Evolutionary conservation across 2,888 invertebrate species (phyloP).

Genomic region (Callimorpha dominula): DNA sequence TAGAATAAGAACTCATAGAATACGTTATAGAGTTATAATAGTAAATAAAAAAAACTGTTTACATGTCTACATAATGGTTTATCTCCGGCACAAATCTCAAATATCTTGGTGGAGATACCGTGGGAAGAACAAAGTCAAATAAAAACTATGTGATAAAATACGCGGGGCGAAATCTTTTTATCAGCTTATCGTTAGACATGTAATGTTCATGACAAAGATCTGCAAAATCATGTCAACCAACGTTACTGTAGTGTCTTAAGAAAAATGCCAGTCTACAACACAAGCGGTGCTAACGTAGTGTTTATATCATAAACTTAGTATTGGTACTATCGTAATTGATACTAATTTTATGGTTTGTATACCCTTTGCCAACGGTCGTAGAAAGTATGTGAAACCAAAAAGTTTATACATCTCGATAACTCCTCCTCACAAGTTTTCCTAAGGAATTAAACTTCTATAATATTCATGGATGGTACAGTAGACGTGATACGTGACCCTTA

Average conservation of each 20-base stretch:
- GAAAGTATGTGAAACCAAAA: not conserved
- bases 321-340: no score
- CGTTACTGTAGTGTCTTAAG: not conserved
- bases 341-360: no score
- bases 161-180: slow-evolving; percentile 48
- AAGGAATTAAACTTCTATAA: not conserved
- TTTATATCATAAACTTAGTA: no score
- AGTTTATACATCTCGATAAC: not conserved
- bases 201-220: slow-evolving; percentile 47
- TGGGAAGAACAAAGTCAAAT: slow-evolving; percentile 55
- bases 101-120: slow-evolving; percentile 47
- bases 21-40: not conserved
- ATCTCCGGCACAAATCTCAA: slow-evolving; percentile 55
- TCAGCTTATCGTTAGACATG: slow-evolving; percentile 46
- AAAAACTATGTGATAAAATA: slow-evolving; percentile 50
- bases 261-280: not conserved
- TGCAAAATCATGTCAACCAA: slow-evolving; percentile 30
- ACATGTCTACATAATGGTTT: slow-evolving; percentile 38
- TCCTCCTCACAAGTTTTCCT: not conserved
- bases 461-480: not conserved
- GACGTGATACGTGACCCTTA: not conserved
- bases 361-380: not conserved
- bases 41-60: slow-evolving; percentile 23
- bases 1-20: not conserved
- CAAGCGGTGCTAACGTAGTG: not conserved